These are phyloP conservation scores for Leucophenga varia DNA, from an alignment of 1,140 invertebrate species.

Conservation along the genomic window DNA sequence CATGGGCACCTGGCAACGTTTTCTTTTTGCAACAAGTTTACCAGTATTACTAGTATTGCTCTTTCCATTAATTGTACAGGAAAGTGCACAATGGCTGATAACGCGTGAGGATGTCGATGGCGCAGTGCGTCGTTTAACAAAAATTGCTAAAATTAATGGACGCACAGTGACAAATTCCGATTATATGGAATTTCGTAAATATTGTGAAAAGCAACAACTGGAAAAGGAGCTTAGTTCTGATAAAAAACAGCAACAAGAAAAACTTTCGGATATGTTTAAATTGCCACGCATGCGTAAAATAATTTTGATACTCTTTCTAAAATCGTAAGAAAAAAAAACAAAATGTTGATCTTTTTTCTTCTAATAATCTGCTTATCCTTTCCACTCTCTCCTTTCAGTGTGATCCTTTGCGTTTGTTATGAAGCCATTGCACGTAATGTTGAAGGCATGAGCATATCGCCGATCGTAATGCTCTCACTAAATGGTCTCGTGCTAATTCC, in stretches of 20 bases:
- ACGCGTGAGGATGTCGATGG: constrained; percentile 60
- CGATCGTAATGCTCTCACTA: constrained; percentile 61
- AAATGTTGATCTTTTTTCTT: constrained; percentile 9
- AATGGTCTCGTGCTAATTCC: constrained; percentile 60
- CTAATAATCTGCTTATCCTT: not conserved
- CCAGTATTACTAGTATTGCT: constrained; percentile 56
- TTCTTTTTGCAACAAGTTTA: constrained; percentile 58
- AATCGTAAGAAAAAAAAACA: constrained; percentile 59
- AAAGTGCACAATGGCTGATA: constrained; percentile 65
- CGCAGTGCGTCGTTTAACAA: constrained; percentile 58
- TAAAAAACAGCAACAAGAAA: constrained; percentile 32
- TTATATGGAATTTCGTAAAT: constrained; percentile 55
- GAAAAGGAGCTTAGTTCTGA: constrained; percentile 37
- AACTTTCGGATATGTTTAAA: constrained; percentile 58
- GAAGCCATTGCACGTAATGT: constrained; percentile 64
- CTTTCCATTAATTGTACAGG: constrained; percentile 60
- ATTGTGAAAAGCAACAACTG: constrained; percentile 34
- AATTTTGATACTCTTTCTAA: constrained; percentile 59
- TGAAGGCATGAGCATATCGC: constrained; percentile 60
- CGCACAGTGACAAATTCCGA: constrained; percentile 53
- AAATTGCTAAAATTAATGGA: constrained; percentile 61
- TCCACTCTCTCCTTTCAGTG: constrained; percentile 39
- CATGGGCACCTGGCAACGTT: constrained; percentile 59
- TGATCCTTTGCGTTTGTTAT: constrained; percentile 63
- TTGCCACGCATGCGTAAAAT: constrained; percentile 59